Evolutionary conservation across 2,888 invertebrate species (phyloP).

Genomic region (Pteria penguin): DNA sequence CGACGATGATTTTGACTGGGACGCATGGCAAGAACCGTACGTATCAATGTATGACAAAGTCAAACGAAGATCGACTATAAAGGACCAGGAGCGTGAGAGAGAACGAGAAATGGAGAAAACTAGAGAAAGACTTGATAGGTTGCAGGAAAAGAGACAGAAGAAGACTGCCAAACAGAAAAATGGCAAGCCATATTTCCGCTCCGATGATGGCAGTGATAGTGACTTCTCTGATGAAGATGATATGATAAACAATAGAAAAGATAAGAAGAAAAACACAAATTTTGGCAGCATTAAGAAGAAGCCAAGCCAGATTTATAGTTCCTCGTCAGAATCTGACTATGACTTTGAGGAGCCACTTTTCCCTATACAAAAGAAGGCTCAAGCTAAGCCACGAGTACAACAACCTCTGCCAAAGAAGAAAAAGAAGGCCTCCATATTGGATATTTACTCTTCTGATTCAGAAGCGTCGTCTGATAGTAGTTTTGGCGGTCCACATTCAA

Average conservation of each 20-base stretch:
- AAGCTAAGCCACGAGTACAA: conserved; percentile 8
- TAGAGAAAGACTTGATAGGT: conserved; percentile 58
- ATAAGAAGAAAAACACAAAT: conserved; percentile 45
- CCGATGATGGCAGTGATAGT: conserved; percentile 58
- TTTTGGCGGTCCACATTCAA: conserved; percentile 22
- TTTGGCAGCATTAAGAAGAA: conserved; percentile 32
- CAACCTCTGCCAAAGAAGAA: conserved; percentile 7
- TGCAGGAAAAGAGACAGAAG: conserved; percentile 67
- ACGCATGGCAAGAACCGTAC: conserved; percentile 85
- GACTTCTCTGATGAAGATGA: conserved; percentile 35
- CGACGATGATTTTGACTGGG: conserved; percentile 56
- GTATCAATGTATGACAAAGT: conserved; percentile 97
- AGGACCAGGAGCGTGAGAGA: conserved; percentile 79
- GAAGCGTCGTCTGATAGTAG: conserved; percentile 34
- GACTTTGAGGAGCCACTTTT: conserved; percentile 15
- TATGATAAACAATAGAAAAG: conserved; percentile 32
- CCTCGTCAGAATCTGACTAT: conserved; percentile 18
- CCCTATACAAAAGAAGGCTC: conserved; percentile 18
- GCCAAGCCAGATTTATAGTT: conserved; percentile 26
- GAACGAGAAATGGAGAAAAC: conserved; percentile 46
- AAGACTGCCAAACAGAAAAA: conserved; percentile 41
- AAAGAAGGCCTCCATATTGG: conserved; percentile 55
- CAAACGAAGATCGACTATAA: conserved; percentile 71
- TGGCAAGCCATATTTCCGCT: conserved; percentile 61
- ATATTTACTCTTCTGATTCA: conserved; percentile 59